These are phyloP conservation scores for Callimorpha dominula DNA, from an alignment of 2,888 invertebrate species.

Conservation along the genomic window DNA sequence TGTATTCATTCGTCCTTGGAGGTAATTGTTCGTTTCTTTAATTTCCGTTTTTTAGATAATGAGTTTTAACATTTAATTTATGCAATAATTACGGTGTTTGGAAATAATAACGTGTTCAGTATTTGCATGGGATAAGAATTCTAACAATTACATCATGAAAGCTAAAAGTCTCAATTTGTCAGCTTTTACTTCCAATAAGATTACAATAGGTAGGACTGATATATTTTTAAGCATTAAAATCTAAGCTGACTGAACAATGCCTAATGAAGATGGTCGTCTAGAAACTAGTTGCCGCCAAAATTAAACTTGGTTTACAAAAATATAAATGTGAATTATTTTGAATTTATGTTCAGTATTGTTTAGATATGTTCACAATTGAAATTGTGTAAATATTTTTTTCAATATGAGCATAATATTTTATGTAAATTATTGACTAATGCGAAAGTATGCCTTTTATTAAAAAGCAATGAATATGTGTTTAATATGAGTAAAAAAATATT, in stretches of 20 bases:
- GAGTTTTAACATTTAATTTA: slow-evolving; percentile 47
- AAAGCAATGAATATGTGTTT: no score
- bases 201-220: slow-evolving; percentile 5
- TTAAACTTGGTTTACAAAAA: background rate
- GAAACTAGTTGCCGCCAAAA: slow-evolving; percentile 37
- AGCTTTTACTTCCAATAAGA: slow-evolving; percentile 1
- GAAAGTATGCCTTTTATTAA: no score
- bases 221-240: background rate
- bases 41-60: slow-evolving; percentile 34
- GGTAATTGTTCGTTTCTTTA: slow-evolving; percentile 37
- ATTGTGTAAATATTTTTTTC: no score
- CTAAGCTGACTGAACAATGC: slow-evolving; percentile 13
- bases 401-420: no score
- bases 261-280: slow-evolving; percentile 22
- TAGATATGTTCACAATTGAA: no score
- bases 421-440: no score
- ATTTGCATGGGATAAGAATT: slow-evolving; percentile 11
- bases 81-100: slow-evolving; percentile 48
- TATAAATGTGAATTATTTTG: background rate
- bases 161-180: background rate
- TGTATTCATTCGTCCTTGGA: slow-evolving; percentile 49
- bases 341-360: background rate
- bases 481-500: no score
- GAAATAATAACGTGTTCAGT: slow-evolving; percentile 33
- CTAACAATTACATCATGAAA: background rate